Evolutionary conservation across 2,888 invertebrate genomes (phyloP), one percentile per base, ranked within the genome.

Genomic region (Netelia melanura): DNA sequence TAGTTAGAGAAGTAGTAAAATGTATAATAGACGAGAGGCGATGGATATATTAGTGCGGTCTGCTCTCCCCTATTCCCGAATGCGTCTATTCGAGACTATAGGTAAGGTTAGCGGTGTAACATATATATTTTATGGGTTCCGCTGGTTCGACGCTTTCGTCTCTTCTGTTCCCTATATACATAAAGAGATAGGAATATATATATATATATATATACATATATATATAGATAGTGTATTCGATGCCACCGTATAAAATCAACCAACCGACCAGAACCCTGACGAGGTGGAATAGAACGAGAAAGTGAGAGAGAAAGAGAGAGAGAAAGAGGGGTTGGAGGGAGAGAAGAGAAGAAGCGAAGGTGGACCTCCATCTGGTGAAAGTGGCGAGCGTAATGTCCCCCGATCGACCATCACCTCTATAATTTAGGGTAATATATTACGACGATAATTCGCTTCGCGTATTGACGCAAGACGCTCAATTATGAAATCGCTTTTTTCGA

Each of bases 361-460:
- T 78, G 70, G 72, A 58, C 43, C 80, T 91, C 92, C 92, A 92
- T 92, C 92, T 92, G 92, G 92, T 88, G 89, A 88, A 90, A 92
- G 92, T 91, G 92, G 91, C 90, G 91, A 91, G 89, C 91, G 89
- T 92, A 91, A 92, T 91, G 92, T 91, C 92, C 92, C 86, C 85
- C 88, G 91, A 91, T 91, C 82, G 79, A 76, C 82, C 92, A 92
- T 93, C 93, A 91, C 91, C 93, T 80, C 80, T 92, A 92, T 93
- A 93, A 93, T 93, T 93, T 93, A 86, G 89, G 91, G 92, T 93
- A 93, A 93, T 93, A 93, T 93, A 93, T 93, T 92, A 93, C 91
- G 92, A 89, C 86, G 85, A 91, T 91, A 92, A 93, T 93, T 92
- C 92, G 90, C 91, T 90, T 43, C 21, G 90, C 90, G 91, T 91